These are phyloP conservation scores for Procambarus clarkii DNA, from an alignment of 1,140 invertebrate genomes.

Conservation along the genomic window DNA sequence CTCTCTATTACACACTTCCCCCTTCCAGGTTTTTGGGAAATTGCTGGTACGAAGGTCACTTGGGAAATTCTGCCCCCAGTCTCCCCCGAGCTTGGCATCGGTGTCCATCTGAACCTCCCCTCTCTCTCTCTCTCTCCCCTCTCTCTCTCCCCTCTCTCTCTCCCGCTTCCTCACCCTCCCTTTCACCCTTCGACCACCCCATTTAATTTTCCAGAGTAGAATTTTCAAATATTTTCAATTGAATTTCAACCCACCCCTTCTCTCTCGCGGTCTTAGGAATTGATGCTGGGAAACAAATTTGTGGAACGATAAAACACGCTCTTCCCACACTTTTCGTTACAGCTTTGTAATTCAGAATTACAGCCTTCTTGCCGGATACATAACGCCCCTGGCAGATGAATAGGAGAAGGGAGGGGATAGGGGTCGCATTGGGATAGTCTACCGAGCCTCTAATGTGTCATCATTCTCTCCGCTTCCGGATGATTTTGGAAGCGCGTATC, in stretches of 20 bases:
- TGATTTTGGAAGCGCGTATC: neutral
- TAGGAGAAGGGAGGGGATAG: too few species aligned
- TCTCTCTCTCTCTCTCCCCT: neutral
- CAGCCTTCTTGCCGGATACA: neutral
- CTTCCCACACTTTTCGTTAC: neutral
- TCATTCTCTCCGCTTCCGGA: too few species aligned
- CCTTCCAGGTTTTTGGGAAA: constrained; percentile 47
- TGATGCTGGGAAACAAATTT: constrained; percentile 47
- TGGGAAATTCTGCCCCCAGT: constrained; percentile 19
- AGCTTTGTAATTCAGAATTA: neutral
- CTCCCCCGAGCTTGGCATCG: neutral
- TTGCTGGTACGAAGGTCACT: constrained; percentile 37
- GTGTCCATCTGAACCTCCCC: neutral
- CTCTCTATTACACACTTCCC: constrained; percentile 25
- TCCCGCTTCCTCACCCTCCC: constrained; percentile 14
- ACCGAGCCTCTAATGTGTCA: too few species aligned
- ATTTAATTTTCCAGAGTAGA: constrained; percentile 63
- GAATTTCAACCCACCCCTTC: constrained; percentile 43
- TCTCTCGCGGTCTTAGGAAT: constrained; percentile 37
- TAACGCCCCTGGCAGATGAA: too few species aligned
- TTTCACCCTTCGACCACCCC: constrained; percentile 42
- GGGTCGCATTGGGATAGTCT: too few species aligned
- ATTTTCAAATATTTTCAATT: constrained; percentile 63
- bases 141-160: constrained; percentile 34
- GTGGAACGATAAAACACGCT: constrained; percentile 1